Evolutionary conservation across 2,113 vertebrate genomes (phyloP), one percentile per base, ranked within the genome.

Genomic region (Passer domesticus): DNA sequence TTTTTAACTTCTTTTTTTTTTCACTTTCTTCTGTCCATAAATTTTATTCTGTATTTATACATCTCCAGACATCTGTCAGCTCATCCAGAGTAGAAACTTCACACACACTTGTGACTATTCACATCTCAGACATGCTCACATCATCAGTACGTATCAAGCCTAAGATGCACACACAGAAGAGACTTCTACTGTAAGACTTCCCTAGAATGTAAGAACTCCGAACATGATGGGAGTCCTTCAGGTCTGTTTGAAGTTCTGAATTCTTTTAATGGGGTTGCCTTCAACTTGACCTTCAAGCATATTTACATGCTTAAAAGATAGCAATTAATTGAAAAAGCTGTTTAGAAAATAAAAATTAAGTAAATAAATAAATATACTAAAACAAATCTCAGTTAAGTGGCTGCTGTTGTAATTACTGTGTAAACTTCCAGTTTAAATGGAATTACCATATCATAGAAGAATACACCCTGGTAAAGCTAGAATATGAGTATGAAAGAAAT

Each of bases 21-120:
- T 0, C 9, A 33, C n/a, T 69, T 89, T 89, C 33, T 88, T 79
- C 33, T 56, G 44, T 59, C 49, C 33, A 39, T 80, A 83, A 52
- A 60, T 60, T 92, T 69, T 77, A 68, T 44, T 72, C 44, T 33
- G 16, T 20, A n/a, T 59, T 75, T 83, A 25, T 44, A 47, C 28
- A 70, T 37, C 28, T 91, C 24, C 19, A 89, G 63, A 52, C 27
- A 80, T 47, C 59, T 56, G 41, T 25, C 49, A 89, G 63, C 41
- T 89, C 58, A 73, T 35, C 16, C 58, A 66, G 64, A 73, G 68
- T 10, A 83, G 73, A 80, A 91, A 89, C 27, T 87, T 77, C 43
- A 77, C 44, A 83, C 0, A 0, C 21, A 47, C 19, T 52, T 83
- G 53, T 27, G 31, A 73, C 75, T 52, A 60, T 66, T 83, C 35